Conservation (phyloP, 1,140 invertebrate genomes). For the Octopus sinensis region DNA sequence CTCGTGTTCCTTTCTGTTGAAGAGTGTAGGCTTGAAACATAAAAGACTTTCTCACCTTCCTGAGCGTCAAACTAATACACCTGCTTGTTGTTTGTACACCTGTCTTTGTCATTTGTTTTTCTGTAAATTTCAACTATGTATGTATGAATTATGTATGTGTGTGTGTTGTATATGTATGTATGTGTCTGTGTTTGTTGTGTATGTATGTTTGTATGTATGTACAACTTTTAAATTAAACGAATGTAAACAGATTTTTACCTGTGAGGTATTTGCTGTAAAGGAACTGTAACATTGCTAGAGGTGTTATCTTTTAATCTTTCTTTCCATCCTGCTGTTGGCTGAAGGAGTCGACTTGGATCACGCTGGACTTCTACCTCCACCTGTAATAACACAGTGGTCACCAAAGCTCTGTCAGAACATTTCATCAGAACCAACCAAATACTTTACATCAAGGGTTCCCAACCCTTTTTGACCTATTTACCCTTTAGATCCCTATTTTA, state of each 20-base stretch:
- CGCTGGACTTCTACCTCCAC: constrained; percentile 39
- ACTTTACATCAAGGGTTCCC: no score
- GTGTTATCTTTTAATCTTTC: constrained; percentile 40
- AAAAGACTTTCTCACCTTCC: no score
- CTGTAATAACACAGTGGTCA: constrained; percentile 9
- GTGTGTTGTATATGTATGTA: neutral
- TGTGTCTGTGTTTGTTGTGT: neutral
- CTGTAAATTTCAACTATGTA: no score
- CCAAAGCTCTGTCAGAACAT: no score
- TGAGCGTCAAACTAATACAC: no score
- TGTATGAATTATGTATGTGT: neutral
- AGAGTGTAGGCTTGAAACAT: no score
- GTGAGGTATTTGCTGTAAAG: constrained; percentile 44
- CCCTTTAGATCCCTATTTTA: no score
- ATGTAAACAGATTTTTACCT: constrained; percentile 29
- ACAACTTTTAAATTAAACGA: neutral
- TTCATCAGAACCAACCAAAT: no score
- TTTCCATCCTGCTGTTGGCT: constrained; percentile 49
- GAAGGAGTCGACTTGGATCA: constrained; percentile 42
- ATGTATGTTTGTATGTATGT: neutral
- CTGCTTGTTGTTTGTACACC: no score
- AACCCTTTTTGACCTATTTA: no score
- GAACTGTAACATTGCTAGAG: constrained; percentile 31
- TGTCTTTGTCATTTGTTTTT: no score
- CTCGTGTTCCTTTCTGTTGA: no score